Base-by-base conservation (phyloP, 2,797 vertebrate species). In the Microctenopoma stevenorrisi region DNA sequence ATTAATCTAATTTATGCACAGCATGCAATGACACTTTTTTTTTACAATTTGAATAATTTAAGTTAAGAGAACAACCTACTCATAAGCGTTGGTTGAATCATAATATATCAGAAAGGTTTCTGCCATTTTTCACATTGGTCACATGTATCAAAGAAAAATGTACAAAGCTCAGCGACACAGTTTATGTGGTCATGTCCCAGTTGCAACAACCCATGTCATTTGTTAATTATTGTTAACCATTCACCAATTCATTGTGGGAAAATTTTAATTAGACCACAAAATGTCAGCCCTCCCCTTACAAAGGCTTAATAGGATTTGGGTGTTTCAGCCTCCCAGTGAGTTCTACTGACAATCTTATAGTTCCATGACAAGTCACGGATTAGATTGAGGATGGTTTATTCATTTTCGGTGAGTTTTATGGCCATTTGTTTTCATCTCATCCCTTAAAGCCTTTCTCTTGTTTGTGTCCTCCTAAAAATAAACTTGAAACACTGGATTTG, bases 301-400 rank as follows among this genome's bases (percentile, higher is more conserved):
- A 92, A 90, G 90, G 77, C 91, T 91, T 92, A 94, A 94, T 94
- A 91, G 92, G 90, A 94, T 93, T 93, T 93, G 84, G 91, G 79
- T 91, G 85, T 91, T 92, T 89, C 77, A 72, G 79, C 83, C 82
- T 92, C 82, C 74, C 71, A 62, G 78, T 70, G 81, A 87, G 84
- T 90, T 89, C 64, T 33, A 49, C 84, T 74, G 81, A 89, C 88
- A 85, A 85, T 87, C 85, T 62, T 51, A 76, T 76, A 82, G 86
- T 88, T 91, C 83, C 74, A 79, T 86, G 83, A 86, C 76, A 82
- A 88, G 84, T 83, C 79, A 83, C 66, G 65, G 84, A 87, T 92
- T 89, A 89, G 83, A 92, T 84, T 86, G 77, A 85, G 81, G 90
- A 93, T 90, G 86, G 85, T 86, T 87, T 90, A 90, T 89, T 91